Percentiles rank a stretch among this genome's conserved stretches.
Conservation (phyloP, 2,797 vertebrate species). For the Onychomys leucogaster region DNA sequence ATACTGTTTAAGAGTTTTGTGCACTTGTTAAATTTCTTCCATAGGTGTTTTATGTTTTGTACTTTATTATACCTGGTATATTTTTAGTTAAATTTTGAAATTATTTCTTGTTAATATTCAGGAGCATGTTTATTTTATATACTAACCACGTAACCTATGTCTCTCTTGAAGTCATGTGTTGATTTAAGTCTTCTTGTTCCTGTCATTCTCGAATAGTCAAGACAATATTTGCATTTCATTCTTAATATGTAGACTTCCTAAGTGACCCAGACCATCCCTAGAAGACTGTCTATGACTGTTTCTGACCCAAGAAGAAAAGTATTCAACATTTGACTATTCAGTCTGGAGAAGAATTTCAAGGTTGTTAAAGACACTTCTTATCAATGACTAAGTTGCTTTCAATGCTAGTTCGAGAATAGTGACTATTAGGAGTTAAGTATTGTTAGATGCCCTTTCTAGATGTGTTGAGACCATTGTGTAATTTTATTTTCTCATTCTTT, state of each 20-base stretch:
- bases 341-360: background rate
- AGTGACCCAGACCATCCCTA: background rate
- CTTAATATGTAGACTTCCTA: background rate
- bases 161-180: background rate
- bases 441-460: background rate
- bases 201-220: background rate
- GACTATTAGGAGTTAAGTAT: background rate
- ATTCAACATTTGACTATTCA: slow-evolving; percentile 1
- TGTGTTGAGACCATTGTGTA: background rate
- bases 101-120: slow-evolving; percentile 19
- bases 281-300: background rate
- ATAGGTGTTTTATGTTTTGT: background rate
- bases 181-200: background rate
- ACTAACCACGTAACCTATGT: background rate
- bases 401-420: background rate
- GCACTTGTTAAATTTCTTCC: background rate
- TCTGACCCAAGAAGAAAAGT: background rate
- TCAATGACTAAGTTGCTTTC: background rate
- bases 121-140: background rate
- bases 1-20: background rate
- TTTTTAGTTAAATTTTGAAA: background rate
- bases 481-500: background rate
- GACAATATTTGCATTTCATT: background rate
- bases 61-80: background rate
- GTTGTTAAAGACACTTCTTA: background rate